phyloP scores from a whole-genome alignment of 2,888 invertebrate species.

The Apamea anceps region DNA sequence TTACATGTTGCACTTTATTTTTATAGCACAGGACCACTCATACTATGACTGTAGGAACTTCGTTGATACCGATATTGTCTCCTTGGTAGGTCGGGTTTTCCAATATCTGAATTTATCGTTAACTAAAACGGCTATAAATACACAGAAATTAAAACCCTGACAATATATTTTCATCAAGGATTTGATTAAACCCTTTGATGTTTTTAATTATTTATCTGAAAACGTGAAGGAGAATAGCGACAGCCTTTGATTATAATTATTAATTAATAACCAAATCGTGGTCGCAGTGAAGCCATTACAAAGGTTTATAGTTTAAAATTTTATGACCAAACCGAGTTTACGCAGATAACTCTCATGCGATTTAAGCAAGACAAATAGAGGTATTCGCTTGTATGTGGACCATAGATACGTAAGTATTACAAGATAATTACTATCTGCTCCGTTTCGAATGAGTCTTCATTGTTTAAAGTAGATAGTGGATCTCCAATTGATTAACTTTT shows the following conservation, averaged over 20 bases:
- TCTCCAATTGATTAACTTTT: constrained; percentile 48
- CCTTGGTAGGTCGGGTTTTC: neutral
- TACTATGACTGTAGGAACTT: neutral
- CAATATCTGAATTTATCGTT: constrained; percentile 6
- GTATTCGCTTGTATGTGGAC: constrained; percentile 36
- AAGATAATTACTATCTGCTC: constrained; percentile 51
- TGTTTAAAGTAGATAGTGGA: constrained; percentile 55
- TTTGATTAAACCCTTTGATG: constrained; percentile 3
- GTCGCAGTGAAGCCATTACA: constrained; percentile 11
- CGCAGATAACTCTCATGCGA: constrained; percentile 21
- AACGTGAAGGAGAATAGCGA: constrained; percentile 6
- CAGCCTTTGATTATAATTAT: constrained; percentile 18
- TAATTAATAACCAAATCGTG: constrained; percentile 4
- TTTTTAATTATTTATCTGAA: constrained; percentile 17
- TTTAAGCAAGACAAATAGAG: constrained; percentile 34
- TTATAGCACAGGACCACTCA: neutral
- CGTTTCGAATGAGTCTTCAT: constrained; percentile 36
- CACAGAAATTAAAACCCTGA: constrained; percentile 1
- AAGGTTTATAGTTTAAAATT: constrained; percentile 22
- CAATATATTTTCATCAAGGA: neutral
- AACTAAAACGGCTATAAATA: neutral
- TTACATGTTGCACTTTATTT: constrained; percentile 17
- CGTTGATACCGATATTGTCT: neutral
- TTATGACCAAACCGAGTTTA: constrained; percentile 19
- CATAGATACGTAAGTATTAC: constrained; percentile 43